Percentiles rank a stretch among this genome's conserved stretches.
Evolutionary conservation across 2,888 invertebrate species (phyloP).

Genomic region (Sarcophaga subvicina): DNA sequence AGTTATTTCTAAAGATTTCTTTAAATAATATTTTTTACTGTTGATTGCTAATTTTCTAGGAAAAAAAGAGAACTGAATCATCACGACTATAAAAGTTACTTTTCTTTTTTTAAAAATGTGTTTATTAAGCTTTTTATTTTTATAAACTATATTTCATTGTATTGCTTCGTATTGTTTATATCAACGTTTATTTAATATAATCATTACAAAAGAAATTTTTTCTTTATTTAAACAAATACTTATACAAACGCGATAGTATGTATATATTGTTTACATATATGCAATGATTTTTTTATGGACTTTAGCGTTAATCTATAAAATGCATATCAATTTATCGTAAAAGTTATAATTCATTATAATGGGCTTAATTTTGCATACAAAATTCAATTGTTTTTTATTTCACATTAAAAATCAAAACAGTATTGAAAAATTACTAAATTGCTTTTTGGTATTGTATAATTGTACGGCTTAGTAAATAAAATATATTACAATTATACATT

Average conservation of each 20-base stretch:
- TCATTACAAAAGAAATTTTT: background rate
- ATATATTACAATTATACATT: too few species aligned
- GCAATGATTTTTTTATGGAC: slow-evolving; percentile 2
- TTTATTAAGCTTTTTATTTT: background rate
- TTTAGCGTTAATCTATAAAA: slow-evolving; percentile 33
- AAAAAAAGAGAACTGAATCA: background rate
- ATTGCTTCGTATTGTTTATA: slow-evolving; percentile 3
- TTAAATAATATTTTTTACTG: too few species aligned
- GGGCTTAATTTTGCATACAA: background rate
- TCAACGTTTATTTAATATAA: background rate
- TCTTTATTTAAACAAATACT: slow-evolving; percentile 16
- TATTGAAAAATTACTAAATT: too few species aligned
- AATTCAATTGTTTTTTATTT: background rate
- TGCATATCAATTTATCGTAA: slow-evolving; percentile 23
- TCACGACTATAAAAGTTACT: background rate
- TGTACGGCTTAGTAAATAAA: too few species aligned
- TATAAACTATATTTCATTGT: background rate
- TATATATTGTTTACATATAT: background rate
- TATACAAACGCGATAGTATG: background rate
- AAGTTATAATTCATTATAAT: background rate
- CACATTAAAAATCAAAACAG: too few species aligned
- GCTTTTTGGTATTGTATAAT: too few species aligned
- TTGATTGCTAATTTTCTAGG: too few species aligned
- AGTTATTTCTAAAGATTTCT: too few species aligned
- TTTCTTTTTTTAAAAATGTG: background rate